These are phyloP conservation scores for Pseudomyrmex flavicornis DNA, from an alignment of 1,140 invertebrate species.

Conservation along the genomic window DNA sequence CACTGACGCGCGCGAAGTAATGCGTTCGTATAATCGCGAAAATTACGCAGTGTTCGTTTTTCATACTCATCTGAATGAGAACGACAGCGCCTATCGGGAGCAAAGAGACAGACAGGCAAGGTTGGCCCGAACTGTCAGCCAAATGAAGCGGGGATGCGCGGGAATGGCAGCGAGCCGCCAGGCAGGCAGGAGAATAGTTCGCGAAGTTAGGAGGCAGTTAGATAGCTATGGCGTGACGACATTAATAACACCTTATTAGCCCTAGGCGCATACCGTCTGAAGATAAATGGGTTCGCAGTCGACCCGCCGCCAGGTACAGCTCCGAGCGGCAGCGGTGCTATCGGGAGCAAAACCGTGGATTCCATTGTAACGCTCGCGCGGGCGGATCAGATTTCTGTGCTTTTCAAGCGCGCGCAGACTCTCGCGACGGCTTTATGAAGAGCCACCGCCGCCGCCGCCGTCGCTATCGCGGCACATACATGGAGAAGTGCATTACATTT, in stretches of 20 bases:
- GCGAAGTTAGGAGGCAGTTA: slow-evolving; percentile 73
- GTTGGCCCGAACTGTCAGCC: slow-evolving; percentile 50
- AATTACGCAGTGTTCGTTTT: slow-evolving; percentile 52
- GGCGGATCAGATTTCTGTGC: slow-evolving; percentile 37
- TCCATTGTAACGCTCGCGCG: slow-evolving; percentile 38
- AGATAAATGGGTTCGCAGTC: slow-evolving; percentile 72
- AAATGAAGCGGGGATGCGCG: slow-evolving; percentile 60
- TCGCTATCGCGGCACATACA: no score
- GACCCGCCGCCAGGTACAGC: slow-evolving; percentile 52
- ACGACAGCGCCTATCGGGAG: slow-evolving; percentile 3
- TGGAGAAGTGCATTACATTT: neutral
- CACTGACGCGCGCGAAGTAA: neutral
- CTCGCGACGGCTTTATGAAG: neutral
- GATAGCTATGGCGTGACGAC: slow-evolving; percentile 73
- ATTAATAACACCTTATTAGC: slow-evolving; percentile 79
- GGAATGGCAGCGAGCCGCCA: slow-evolving; percentile 44
- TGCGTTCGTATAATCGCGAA: slow-evolving; percentile 11
- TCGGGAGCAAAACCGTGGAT: slow-evolving; percentile 49
- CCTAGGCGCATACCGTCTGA: slow-evolving; percentile 67
- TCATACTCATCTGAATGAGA: slow-evolving; percentile 28
- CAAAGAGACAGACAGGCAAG: slow-evolving; percentile 15
- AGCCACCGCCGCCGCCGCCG: neutral
- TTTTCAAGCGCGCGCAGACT: slow-evolving; percentile 17
- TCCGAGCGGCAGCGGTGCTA: slow-evolving; percentile 22
- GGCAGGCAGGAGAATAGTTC: slow-evolving; percentile 74